Evolutionary conservation across 2,113 vertebrate species (phyloP).

Genomic region (Sarotherodon lohbergeri): DNA sequence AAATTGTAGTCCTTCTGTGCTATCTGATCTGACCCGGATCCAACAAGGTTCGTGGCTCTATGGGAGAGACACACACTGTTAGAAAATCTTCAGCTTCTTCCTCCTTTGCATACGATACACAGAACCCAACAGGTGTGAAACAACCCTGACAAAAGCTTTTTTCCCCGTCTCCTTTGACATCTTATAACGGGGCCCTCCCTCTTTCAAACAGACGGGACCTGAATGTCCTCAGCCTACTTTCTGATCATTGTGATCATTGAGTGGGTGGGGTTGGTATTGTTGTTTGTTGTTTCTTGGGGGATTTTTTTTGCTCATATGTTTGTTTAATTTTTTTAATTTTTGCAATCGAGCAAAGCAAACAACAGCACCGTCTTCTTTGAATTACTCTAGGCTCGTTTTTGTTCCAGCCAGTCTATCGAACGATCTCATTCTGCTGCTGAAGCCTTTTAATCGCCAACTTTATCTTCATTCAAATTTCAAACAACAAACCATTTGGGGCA

Average conservation of each 20-base stretch:
- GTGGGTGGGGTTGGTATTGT: background rate
- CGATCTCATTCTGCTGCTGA: background rate
- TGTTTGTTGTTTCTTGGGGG: background rate
- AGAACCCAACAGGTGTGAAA: constrained; percentile 4
- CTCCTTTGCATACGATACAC: background rate
- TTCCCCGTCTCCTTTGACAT: background rate
- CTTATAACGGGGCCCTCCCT: background rate
- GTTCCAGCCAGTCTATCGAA: background rate
- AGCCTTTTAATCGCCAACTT: background rate
- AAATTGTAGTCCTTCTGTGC: background rate
- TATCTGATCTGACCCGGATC: background rate
- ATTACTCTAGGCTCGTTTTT: background rate
- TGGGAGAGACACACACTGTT: background rate
- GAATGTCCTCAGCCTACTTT: background rate
- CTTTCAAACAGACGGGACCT: background rate
- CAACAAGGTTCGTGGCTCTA: background rate
- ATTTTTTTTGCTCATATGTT: background rate
- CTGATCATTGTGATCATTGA: background rate
- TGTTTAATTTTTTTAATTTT: background rate
- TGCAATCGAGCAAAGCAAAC: background rate
- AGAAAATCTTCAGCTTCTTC: background rate
- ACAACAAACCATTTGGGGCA: constrained; percentile 1
- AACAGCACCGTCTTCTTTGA: background rate
- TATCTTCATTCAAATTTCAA: constrained; percentile 40
- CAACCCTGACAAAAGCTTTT: background rate